Percentiles rank a stretch among this genome's conserved stretches.
Conservation (phyloP, 2,888 invertebrate species). For the Anarsia innoxiella region DNA sequence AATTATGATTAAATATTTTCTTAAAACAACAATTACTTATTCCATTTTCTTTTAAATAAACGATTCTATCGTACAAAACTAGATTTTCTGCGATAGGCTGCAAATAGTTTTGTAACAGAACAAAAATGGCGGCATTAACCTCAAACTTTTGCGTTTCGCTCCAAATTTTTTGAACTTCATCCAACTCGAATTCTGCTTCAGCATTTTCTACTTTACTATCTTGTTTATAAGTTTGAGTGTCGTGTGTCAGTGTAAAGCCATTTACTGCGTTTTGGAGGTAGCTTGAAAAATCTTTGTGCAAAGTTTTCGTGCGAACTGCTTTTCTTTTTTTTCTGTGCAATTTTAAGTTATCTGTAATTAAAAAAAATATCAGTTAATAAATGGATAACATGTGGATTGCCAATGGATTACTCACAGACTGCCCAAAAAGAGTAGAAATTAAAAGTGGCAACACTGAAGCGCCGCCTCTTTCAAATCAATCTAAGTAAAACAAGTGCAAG, state of each 20-base stretch:
- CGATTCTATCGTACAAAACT: conserved; percentile 49
- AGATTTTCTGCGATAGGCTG: conserved; percentile 57
- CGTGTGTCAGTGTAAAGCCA: conserved; percentile 33
- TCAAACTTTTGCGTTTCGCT: conserved; percentile 24
- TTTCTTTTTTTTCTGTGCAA: conserved; percentile 61
- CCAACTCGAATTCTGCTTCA: conserved; percentile 25
- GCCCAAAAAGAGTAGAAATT: too few species aligned
- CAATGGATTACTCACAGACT: too few species aligned
- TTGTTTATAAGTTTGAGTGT: conserved; percentile 2
- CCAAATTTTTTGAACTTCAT: conserved; percentile 46
- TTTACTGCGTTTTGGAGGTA: conserved; percentile 40
- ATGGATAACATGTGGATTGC: too few species aligned
- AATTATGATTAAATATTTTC: conserved; percentile 75
- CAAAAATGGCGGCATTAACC: conserved; percentile 46
- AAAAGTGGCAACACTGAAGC: too few species aligned
- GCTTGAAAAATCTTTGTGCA: conserved; percentile 39
- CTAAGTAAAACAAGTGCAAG: too few species aligned
- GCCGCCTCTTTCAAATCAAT: too few species aligned
- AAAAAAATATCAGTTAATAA: conserved; percentile 14
- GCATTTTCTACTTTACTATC: conserved; percentile 15
- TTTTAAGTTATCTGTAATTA: conserved; percentile 61
- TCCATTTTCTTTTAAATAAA: conserved; percentile 51
- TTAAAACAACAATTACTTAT: conserved; percentile 49
- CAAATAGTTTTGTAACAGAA: conserved; percentile 48
- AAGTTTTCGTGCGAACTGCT: conserved; percentile 44